Evolutionary conservation across 37 sponge, comb jelly and placozoan species (phyloP), one percentile per base, ranked within the genome.

Genomic region (Chondrosia reniformis): DNA sequence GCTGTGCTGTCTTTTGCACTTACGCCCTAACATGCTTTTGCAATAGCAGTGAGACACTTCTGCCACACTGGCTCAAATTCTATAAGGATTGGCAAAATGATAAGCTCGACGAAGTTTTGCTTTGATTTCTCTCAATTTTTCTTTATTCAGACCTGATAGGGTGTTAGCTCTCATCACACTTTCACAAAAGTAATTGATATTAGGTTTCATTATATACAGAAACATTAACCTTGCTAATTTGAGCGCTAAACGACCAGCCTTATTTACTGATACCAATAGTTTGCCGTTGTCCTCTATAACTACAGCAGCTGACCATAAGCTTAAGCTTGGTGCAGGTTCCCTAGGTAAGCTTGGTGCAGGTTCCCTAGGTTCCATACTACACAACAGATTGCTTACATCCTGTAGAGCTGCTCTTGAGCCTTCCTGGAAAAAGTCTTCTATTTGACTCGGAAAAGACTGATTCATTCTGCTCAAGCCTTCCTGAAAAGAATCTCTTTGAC

Each of bases 31-130:
- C 72, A 69, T 0, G 43, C 72, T 69, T 40, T 69, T 19, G 44
- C 72, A 25, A 69, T 69, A 21, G 72, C 4, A 69, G 42, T 69
- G 8, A 69, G 43, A 38, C 72, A 69, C 43, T 69, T 69, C 9
- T 69, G 72, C 72, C 72, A 69, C 72, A 69, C 13, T 40, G 72
- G 72, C 22, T 69, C 72, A 40, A 69, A 69, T 40, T 69, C 72
- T 21, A 69, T 44, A 25, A 43, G 72, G 72, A n/a, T 69, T 69
- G 43, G 8, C 42, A 40, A 69, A 69, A 7, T 25, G 41, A 6
- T 39, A 69, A 3, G 24, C 72, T 21, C 42, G 44, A 40, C 42
- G 42, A 19, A 69, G 44, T 7, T 25, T 36, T 40, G 72, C 72
- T 25, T 69, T 69, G 1, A 69, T 69, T 40, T 69, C 72, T 39